Conservation (phyloP, 35 echinoderm and acorn worm genomes). For the Chiridota heheva region DNA sequence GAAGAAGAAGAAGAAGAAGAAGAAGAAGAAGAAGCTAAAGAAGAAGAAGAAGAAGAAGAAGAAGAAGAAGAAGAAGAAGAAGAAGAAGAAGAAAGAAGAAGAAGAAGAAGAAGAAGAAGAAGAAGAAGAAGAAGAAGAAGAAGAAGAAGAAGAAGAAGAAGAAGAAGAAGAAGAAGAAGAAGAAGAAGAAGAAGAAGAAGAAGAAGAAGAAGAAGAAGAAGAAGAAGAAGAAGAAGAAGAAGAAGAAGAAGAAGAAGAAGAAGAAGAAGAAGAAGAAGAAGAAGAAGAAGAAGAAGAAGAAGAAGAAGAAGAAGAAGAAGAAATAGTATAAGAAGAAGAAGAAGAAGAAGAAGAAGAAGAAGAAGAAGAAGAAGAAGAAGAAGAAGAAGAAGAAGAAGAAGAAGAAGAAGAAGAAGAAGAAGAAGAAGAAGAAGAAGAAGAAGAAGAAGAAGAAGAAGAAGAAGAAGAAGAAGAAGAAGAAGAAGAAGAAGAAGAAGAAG, state of each 20-base stretch:
- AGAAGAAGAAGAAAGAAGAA: background rate
- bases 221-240: background rate
- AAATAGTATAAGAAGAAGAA: background rate
- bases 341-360: background rate
- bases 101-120: background rate
- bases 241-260: constrained; percentile 1
- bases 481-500: constrained; percentile 5
- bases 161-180: constrained; percentile 1
- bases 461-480: constrained; percentile 5
- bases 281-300: background rate
- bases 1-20: background rate
- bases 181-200: constrained; percentile 5
- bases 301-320: constrained; percentile 2
- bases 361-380: background rate
- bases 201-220: constrained; percentile 2
- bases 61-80: background rate
- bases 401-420: constrained; percentile 4
- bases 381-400: background rate
- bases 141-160: background rate
- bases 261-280: constrained; percentile 1
- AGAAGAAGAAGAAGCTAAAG: constrained; percentile 3
- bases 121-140: constrained; percentile 1
- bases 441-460: constrained; percentile 5
- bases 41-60: background rate
- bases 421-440: background rate